Percentiles rank a stretch among this genome's conserved stretches.
phyloP scores from a whole-genome alignment of 2,113 vertebrate species.

The Potamarius usumacintae region DNA sequence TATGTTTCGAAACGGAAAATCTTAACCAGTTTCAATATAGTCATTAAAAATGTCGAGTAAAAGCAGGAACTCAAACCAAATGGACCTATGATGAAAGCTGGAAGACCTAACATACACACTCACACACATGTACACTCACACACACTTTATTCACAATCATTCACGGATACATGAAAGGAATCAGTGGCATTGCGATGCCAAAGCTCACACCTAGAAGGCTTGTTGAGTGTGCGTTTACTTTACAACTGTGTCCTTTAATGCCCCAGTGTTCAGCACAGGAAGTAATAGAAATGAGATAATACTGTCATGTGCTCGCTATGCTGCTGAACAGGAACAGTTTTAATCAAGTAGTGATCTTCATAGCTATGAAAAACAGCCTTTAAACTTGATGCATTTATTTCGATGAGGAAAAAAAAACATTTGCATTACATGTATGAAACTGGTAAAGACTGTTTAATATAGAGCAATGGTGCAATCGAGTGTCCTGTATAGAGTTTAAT shows the following conservation, averaged over 20 bases:
- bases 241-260: neutral
- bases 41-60: neutral
- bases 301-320: neutral
- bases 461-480: no score
- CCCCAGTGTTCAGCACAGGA: neutral
- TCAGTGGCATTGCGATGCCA: neutral
- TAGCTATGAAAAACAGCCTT: neutral
- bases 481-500: neutral
- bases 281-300: neutral
- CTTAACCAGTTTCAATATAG: neutral
- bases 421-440: neutral
- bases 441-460: neutral
- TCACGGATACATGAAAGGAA: neutral
- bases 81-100: neutral
- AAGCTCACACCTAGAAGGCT: neutral
- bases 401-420: neutral
- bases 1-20: no score
- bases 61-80: neutral
- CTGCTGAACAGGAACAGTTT: neutral
- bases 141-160: neutral
- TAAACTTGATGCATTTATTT: neutral
- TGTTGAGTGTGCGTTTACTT: conserved; percentile 1
- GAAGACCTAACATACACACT: neutral
- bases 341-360: neutral
- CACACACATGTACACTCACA: neutral